Evolutionary conservation across 1,140 invertebrate species (phyloP), one percentile per base, ranked within the genome.

Genomic region (Drosophila erecta): DNA sequence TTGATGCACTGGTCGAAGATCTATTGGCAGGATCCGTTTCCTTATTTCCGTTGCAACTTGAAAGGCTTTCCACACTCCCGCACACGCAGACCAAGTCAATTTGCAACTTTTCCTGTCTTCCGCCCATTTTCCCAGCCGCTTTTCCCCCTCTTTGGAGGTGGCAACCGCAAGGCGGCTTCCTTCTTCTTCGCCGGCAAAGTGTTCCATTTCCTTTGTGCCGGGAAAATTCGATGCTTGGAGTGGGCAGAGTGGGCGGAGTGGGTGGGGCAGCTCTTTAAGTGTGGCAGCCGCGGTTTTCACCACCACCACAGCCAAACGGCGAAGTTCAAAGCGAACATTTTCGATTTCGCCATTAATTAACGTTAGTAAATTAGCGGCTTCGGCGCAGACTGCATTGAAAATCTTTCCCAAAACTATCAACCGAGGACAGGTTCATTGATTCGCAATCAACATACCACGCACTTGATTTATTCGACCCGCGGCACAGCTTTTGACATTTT

Each of bases 261-360:
- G 17, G 30, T 22, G 50, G 51, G 35, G 53, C 20, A 49, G 30
- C 65, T 46, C 66, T 67, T 76, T 55, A 84, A 84, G 76, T 80
- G 76, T 64, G 71, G 76, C 76, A 69, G 64, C 70, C 75, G 79
- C 70, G 75, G 66, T 70, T 67, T 78, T 46, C 35, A 59, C 58
- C 61, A 24, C 62, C 41, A 41, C 10, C 41, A 41, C 10, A 33
- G 76, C 49, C 70, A 24, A 62, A 56, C 43, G 61, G 73, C 81
- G 77, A 86, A 86, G 83, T 81, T 86, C 83, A 86, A 86, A 86
- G 78, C 70, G 70, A 81, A 65, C 60, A 86, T 79, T 81, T 87
- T 81, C 83, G 78, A 86, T 87, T 81, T 79, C 60, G 61, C 83
- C 75, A 87, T 86, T 86, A 86, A 86, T 86, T 86, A 86, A 87